Percentiles rank a stretch among this genome's conserved stretches.
Evolutionary conservation across 2,113 vertebrate species (phyloP).

Genomic region (Urocynchramus pylzowi): DNA sequence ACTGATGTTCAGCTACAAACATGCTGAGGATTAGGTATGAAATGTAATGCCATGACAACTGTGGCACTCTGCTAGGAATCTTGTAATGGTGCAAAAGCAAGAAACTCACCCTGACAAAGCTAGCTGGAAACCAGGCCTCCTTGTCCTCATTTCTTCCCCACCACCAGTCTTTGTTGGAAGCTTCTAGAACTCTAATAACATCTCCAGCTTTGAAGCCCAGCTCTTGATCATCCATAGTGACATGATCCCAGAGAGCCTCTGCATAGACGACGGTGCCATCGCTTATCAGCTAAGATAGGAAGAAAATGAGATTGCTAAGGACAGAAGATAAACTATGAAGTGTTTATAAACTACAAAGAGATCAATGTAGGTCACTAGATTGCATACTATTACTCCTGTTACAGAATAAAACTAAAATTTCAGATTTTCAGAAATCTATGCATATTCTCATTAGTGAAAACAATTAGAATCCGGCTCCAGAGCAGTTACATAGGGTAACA

Average conservation of each 20-base stretch:
- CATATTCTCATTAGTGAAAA: not conserved
- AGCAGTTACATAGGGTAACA: not conserved
- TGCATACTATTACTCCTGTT: not conserved
- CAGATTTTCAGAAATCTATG: not conserved
- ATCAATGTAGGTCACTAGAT: not conserved
- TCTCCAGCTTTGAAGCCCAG: constrained; percentile 96
- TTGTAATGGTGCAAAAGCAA: not conserved
- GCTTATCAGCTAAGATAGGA: constrained; percentile 70
- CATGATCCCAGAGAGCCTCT: constrained; percentile 97
- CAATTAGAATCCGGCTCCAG: not conserved
- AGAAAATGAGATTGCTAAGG: not conserved
- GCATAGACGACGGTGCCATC: constrained; percentile 86
- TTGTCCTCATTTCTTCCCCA: constrained; percentile 89
- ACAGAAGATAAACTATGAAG: not conserved
- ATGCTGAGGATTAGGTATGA: not conserved
- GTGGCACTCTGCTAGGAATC: not conserved
- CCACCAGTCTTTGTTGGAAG: constrained; percentile 96
- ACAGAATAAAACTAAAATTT: not conserved
- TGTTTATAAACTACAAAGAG: not conserved
- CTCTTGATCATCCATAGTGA: constrained; percentile 98
- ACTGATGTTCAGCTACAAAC: not conserved
- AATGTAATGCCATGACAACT: not conserved
- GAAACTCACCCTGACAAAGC: constrained; percentile 89
- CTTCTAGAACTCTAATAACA: constrained; percentile 92
- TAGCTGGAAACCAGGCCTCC: constrained; percentile 96